Percentiles rank a stretch among this genome's conserved stretches.
Evolutionary conservation across 2,888 invertebrate genomes (phyloP).

Genomic region (Drosophila ustulata): DNA sequence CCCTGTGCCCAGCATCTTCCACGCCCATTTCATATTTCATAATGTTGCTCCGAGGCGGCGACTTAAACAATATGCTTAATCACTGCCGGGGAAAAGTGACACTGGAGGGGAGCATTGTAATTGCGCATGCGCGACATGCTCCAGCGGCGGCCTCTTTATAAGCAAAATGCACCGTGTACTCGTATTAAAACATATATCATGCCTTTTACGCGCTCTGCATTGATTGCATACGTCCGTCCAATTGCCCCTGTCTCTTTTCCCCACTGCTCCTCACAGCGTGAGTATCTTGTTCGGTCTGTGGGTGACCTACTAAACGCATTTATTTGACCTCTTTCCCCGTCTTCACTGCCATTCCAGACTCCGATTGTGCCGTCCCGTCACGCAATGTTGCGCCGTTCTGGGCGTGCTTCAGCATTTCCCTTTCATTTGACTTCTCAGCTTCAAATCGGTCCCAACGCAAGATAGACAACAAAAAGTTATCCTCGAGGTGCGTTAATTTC

Average conservation of each 20-base stretch:
- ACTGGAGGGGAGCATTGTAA: conserved; percentile 50
- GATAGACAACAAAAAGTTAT: not conserved
- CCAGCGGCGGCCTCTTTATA: conserved; percentile 63
- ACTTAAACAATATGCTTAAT: conserved; percentile 72
- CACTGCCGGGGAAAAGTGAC: conserved; percentile 39
- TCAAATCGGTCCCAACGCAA: not conserved
- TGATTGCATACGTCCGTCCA: conserved; percentile 53
- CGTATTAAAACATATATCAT: conserved; percentile 51
- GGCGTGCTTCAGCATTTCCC: conserved; percentile 73
- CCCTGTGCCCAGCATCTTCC: not conserved
- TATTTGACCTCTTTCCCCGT: conserved; percentile 35
- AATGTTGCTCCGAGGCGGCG: conserved; percentile 62
- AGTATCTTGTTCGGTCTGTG: conserved; percentile 21
- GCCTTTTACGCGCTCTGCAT: conserved; percentile 58
- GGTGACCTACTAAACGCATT: conserved; percentile 68
- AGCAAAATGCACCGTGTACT: conserved; percentile 19
- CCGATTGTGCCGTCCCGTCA: conserved; percentile 44
- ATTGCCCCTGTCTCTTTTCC: not conserved
- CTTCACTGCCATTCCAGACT: not conserved
- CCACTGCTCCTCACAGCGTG: not conserved
- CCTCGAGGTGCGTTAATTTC: conserved; percentile 61
- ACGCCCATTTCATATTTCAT: conserved; percentile 56
- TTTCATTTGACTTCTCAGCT: conserved; percentile 48
- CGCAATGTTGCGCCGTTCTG: conserved; percentile 65
- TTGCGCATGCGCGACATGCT: conserved; percentile 77